Evolutionary conservation across 2,888 invertebrate species (phyloP).

Genomic region (Melinaea marsaeus): DNA sequence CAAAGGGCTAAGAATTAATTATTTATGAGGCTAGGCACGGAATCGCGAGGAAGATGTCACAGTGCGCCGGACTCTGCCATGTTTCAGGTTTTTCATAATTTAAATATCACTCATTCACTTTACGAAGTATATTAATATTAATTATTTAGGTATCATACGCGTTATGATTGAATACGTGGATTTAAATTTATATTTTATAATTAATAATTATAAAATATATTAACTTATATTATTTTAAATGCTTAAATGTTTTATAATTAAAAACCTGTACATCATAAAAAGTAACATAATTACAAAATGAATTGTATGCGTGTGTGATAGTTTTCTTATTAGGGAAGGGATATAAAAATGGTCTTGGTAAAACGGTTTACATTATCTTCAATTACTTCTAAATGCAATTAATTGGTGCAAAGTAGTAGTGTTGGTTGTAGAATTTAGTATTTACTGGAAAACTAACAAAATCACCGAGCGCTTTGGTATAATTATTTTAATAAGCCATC

Average conservation of each 20-base stretch:
- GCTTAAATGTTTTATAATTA: background rate
- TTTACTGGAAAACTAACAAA: background rate
- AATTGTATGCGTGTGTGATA: too few species aligned
- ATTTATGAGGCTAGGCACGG: slow-evolving; percentile 48
- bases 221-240: background rate
- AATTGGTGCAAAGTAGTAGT: background rate
- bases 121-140: slow-evolving; percentile 9
- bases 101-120: slow-evolving; percentile 16
- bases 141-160: background rate
- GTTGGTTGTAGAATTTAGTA: background rate
- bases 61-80: slow-evolving; percentile 38
- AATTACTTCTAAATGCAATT: slow-evolving; percentile 2
- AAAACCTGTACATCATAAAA: background rate
- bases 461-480: background rate
- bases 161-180: background rate
- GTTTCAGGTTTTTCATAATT: slow-evolving; percentile 36
- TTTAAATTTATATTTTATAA: slow-evolving; percentile 4
- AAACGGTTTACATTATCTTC: background rate
- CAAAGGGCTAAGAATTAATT: slow-evolving; percentile 70
- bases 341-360: too few species aligned
- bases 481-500: slow-evolving; percentile 3
- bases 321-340: too few species aligned
- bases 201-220: background rate
- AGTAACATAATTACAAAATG: too few species aligned
- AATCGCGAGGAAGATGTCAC: slow-evolving; percentile 44